Conservation (phyloP, 2,797 vertebrate genomes). For the Gymnoscopelus microlampas region DNA sequence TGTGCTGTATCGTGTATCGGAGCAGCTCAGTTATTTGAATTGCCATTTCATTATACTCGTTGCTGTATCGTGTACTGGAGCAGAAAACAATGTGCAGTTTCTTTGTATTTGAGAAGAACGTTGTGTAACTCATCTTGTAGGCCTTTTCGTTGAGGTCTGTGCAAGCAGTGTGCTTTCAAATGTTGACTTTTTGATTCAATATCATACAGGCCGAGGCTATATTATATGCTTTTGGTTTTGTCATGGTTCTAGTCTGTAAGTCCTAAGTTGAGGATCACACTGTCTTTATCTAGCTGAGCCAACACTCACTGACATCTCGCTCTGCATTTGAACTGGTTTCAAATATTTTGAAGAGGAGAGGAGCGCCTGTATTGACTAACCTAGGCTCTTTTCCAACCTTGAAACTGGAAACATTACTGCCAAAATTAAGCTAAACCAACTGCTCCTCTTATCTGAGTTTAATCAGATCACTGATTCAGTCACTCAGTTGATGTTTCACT, state of each 20-base stretch:
- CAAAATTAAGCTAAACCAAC: slow-evolving; percentile 4
- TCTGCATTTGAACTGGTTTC: slow-evolving; percentile 60
- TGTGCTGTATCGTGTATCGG: no score
- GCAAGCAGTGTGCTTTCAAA: slow-evolving; percentile 40
- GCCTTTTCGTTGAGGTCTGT: slow-evolving; percentile 1
- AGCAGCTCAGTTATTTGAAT: no score
- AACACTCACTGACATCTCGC: slow-evolving; percentile 15
- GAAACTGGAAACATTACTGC: slow-evolving; percentile 1
- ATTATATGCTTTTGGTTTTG: no score
- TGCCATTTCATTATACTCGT: background rate
- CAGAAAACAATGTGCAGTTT: background rate
- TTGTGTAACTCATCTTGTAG: background rate
- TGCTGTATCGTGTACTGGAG: background rate
- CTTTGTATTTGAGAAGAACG: background rate
- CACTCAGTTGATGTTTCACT: slow-evolving; percentile 7
- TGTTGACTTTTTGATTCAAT: slow-evolving; percentile 26
- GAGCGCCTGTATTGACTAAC: slow-evolving; percentile 7
- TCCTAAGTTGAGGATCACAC: background rate
- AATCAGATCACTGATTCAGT: slow-evolving; percentile 6
- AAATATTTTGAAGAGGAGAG: slow-evolving; percentile 32
- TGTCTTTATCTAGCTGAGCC: background rate
- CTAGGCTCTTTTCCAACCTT: slow-evolving; percentile 3
- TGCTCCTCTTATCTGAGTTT: slow-evolving; percentile 10
- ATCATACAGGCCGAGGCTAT: slow-evolving; percentile 17
- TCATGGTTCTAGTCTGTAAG: no score